phyloP scores from a whole-genome alignment of 1,140 invertebrate genomes.

The Eubasilissa regina region DNA sequence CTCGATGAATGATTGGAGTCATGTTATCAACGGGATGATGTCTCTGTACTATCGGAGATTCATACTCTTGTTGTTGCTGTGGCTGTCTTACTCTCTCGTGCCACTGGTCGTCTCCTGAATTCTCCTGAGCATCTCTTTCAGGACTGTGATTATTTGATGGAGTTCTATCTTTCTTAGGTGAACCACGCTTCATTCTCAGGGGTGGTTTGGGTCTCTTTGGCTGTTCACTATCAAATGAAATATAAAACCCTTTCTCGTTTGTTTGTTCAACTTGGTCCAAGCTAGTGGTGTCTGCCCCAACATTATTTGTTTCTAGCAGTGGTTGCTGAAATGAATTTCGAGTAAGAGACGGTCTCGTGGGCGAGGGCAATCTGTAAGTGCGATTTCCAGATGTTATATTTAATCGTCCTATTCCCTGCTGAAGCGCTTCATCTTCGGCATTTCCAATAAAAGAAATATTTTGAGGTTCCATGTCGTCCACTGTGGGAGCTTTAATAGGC shows the following conservation, averaged over 20 bases:
- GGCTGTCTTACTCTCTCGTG: constrained; percentile 70
- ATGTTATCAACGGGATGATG: constrained; percentile 46
- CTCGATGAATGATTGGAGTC: constrained; percentile 51
- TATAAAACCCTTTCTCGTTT: constrained; percentile 95
- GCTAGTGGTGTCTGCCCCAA: constrained; percentile 62
- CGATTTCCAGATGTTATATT: constrained; percentile 90
- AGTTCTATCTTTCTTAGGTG: constrained; percentile 81
- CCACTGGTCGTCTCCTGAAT: constrained; percentile 66
- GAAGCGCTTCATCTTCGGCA: constrained; percentile 73
- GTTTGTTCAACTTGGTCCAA: constrained; percentile 70
- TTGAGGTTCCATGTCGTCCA: constrained; percentile 91
- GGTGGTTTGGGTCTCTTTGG: constrained; percentile 93
- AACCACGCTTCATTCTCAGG: constrained; percentile 81
- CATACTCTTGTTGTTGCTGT: constrained; percentile 61
- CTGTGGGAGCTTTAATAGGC: constrained; percentile 77
- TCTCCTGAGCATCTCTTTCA: constrained; percentile 60
- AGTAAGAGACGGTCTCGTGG: constrained; percentile 81
- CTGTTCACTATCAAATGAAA: constrained; percentile 90
- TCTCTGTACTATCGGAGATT: constrained; percentile 59
- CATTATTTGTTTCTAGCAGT: constrained; percentile 62
- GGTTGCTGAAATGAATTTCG: constrained; percentile 81
- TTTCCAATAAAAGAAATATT: constrained; percentile 93
- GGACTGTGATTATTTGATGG: constrained; percentile 65
- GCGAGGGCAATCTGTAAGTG: constrained; percentile 89
- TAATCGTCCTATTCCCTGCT: constrained; percentile 79